A percentile compares a stretch with the other conserved stretches of the same genome.
Evolutionary conservation across 2,888 invertebrate genomes (phyloP).

Genomic region (Drosophila cracens): DNA sequence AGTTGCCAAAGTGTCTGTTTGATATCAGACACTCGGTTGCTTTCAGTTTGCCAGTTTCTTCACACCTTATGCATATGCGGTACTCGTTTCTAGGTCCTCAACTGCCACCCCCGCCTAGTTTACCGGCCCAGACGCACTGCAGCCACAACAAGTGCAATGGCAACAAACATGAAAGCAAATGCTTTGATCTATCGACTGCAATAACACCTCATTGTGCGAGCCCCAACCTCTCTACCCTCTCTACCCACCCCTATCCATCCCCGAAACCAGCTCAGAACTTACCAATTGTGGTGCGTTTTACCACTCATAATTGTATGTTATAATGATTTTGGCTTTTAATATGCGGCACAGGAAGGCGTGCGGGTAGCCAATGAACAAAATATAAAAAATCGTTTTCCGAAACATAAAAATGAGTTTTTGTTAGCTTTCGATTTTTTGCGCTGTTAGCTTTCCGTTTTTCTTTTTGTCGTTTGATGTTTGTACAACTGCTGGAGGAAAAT

Average conservation of each 20-base stretch:
- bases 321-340: conserved; percentile 68
- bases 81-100: neutral
- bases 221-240: conserved; percentile 2
- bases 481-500: conserved; percentile 52
- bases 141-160: conserved; percentile 77
- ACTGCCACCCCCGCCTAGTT: neutral
- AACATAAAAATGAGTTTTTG: conserved; percentile 65
- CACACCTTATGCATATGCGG: conserved; percentile 56
- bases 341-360: conserved; percentile 38
- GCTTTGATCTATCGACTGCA: conserved; percentile 76
- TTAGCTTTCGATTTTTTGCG: conserved; percentile 35
- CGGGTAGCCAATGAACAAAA: conserved; percentile 27
- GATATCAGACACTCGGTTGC: conserved; percentile 76
- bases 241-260: neutral
- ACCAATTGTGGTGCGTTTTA: conserved; percentile 15
- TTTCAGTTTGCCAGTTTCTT: conserved; percentile 50
- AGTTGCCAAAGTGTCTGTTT: conserved; percentile 82
- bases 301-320: conserved; percentile 70
- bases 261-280: conserved; percentile 2
- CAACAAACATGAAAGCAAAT: conserved; percentile 74
- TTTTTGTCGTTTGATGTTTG: conserved; percentile 80
- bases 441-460: conserved; percentile 40
- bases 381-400: conserved; percentile 58
- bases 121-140: conserved; percentile 38
- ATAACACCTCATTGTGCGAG: conserved; percentile 32